Evolutionary conservation across 2,888 invertebrate genomes (phyloP).

Genomic region (Meganola albula): DNA sequence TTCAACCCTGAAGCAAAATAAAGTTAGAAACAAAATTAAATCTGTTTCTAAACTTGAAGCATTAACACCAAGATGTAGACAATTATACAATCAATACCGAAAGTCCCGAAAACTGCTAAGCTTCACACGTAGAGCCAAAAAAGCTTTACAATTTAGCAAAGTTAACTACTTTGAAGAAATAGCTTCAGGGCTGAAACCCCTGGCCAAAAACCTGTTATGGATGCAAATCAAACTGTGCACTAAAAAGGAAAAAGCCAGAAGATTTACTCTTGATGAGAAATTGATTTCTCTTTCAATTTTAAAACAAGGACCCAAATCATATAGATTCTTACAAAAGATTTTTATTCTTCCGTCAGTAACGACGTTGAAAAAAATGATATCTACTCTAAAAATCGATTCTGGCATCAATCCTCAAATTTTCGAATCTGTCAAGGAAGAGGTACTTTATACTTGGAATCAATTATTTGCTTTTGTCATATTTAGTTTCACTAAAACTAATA

Average conservation of each 20-base stretch:
- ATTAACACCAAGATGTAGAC: no score
- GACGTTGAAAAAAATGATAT: not conserved
- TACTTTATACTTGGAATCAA: constrained; percentile 1
- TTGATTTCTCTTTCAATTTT: constrained; percentile 4
- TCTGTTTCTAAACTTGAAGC: no score
- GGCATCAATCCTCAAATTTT: constrained; percentile 1
- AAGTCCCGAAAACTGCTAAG: no score
- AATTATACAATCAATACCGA: no score
- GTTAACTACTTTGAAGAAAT: no score
- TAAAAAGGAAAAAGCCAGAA: constrained; percentile 4
- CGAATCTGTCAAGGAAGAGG: not conserved
- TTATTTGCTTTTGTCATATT: not conserved
- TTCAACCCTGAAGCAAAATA: no score
- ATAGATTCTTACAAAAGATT: constrained; percentile 6
- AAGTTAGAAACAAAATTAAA: no score
- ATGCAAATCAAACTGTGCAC: constrained; percentile 2
- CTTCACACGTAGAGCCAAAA: no score
- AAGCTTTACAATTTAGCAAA: no score
- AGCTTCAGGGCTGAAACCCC: no score
- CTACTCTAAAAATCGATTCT: not conserved
- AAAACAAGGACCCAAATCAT: constrained; percentile 8
- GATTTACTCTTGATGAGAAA: constrained; percentile 7
- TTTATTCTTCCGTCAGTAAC: constrained; percentile 5
- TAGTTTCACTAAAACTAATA: not conserved
- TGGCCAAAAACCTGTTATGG: constrained; percentile 1